These are phyloP conservation scores for Maniola jurtina DNA, from an alignment of 1,140 invertebrate species.

Conservation along the genomic window DNA sequence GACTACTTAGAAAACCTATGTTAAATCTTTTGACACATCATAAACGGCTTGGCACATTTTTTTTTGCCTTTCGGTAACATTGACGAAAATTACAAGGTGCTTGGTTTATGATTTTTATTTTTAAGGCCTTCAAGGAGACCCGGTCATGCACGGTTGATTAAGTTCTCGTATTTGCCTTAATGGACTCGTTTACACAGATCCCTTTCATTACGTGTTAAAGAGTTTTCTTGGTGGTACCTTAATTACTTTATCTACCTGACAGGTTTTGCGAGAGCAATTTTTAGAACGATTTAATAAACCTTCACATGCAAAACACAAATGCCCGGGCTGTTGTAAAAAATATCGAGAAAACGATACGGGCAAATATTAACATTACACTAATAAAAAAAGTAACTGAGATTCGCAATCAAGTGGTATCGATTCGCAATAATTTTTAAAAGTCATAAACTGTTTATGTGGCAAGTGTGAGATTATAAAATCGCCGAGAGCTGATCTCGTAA, in stretches of 20 bases:
- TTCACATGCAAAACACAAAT: slow-evolving; percentile 44
- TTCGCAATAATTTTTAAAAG: slow-evolving; percentile 47
- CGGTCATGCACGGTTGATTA: slow-evolving; percentile 36
- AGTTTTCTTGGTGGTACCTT: slow-evolving; percentile 47
- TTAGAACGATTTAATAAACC: slow-evolving; percentile 57
- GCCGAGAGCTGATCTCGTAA: slow-evolving; percentile 52
- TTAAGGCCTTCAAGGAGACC: slow-evolving; percentile 24
- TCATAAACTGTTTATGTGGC: slow-evolving; percentile 46
- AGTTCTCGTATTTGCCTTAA: slow-evolving; percentile 53
- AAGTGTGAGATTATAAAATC: slow-evolving; percentile 57
- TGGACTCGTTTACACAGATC: slow-evolving; percentile 59
- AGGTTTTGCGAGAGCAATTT: slow-evolving; percentile 38
- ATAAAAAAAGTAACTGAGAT: slow-evolving; percentile 34
- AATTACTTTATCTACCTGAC: slow-evolving; percentile 58
- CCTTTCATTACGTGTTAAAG: slow-evolving; percentile 51
- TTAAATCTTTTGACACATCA: slow-evolving; percentile 15
- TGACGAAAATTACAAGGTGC: slow-evolving; percentile 21
- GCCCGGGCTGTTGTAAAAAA: slow-evolving; percentile 31
- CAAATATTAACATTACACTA: slow-evolving; percentile 48
- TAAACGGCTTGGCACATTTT: slow-evolving; percentile 4
- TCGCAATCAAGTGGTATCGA: slow-evolving; percentile 40
- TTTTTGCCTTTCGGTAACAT: slow-evolving; percentile 19
- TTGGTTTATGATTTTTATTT: slow-evolving; percentile 19
- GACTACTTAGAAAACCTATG: neutral
- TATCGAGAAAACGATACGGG: slow-evolving; percentile 32